These are phyloP conservation scores for Xenopus borealis DNA, from an alignment of 2,113 vertebrate genomes.

Conservation along the genomic window DNA sequence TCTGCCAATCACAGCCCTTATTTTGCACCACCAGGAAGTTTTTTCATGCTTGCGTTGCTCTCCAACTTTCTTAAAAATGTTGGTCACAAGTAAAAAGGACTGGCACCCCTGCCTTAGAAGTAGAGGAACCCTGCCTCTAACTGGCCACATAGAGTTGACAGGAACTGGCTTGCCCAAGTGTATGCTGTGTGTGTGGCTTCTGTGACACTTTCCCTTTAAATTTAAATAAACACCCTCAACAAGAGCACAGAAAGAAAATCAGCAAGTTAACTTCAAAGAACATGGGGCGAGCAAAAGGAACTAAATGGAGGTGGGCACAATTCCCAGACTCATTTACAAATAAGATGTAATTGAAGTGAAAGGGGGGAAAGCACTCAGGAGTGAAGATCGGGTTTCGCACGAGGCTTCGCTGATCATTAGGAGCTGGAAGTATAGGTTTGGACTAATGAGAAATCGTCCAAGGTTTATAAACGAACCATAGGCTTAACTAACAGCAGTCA, in stretches of 20 bases:
- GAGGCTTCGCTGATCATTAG: conserved; percentile 11
- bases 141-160: too few species aligned
- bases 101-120: too few species aligned
- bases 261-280: background rate
- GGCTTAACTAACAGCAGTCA: background rate
- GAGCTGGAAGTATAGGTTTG: background rate
- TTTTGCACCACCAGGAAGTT: too few species aligned
- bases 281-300: background rate
- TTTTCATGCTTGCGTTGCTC: too few species aligned
- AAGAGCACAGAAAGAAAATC: background rate
- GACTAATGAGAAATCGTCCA: conserved; percentile 3
- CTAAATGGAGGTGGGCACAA: background rate
- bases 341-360: background rate
- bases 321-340: background rate
- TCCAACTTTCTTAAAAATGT: too few species aligned
- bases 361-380: background rate
- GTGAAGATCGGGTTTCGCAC: conserved; percentile 1
- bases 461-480: background rate
- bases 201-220: background rate
- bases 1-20: too few species aligned
- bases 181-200: background rate
- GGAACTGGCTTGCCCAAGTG: too few species aligned
- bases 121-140: too few species aligned
- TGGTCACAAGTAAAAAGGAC: too few species aligned
- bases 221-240: background rate